phyloP scores from a whole-genome alignment of 2,888 invertebrate genomes.

The Hirudinaria manillensis region DNA sequence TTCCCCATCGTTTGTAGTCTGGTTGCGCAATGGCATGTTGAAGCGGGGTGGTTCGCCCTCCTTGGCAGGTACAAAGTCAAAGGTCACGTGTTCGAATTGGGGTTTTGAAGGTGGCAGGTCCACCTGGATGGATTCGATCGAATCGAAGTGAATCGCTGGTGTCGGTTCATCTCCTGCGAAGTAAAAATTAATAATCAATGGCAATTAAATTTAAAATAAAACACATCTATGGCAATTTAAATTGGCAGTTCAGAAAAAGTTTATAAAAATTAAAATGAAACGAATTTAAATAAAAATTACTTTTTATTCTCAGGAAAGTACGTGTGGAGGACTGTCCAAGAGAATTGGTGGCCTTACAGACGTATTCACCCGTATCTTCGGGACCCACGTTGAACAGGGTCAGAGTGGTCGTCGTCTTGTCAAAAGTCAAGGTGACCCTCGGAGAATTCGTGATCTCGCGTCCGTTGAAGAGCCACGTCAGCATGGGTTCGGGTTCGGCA shows the following conservation, averaged over 20 bases:
- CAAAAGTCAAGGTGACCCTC: constrained; percentile 43
- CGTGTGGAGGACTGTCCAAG: constrained; percentile 64
- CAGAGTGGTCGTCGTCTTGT: constrained; percentile 45
- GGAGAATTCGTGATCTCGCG: constrained; percentile 61
- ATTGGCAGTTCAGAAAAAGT: background rate
- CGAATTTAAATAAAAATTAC: constrained; percentile 39
- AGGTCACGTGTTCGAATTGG: background rate
- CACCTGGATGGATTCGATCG: constrained; percentile 19
- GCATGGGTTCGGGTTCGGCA: constrained; percentile 49
- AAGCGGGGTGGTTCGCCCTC: constrained; percentile 66
- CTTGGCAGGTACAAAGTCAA: constrained; percentile 7
- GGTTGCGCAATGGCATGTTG: constrained; percentile 66
- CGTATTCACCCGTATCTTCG: constrained; percentile 70
- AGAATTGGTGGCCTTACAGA: constrained; percentile 66
- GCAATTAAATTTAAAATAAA: background rate
- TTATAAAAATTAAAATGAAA: background rate
- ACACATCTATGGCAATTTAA: too few relatives aligned
- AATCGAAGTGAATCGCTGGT: constrained; percentile 9
- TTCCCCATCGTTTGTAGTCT: constrained; percentile 84
- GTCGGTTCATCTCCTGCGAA: constrained; percentile 41
- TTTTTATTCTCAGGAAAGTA: constrained; percentile 49
- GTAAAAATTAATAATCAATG: background rate
- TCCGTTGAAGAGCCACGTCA: constrained; percentile 59
- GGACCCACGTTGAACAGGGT: constrained; percentile 45
- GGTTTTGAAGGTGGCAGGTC: background rate